Conservation (phyloP, 2,888 invertebrate species). For the Phengaris arion region DNA sequence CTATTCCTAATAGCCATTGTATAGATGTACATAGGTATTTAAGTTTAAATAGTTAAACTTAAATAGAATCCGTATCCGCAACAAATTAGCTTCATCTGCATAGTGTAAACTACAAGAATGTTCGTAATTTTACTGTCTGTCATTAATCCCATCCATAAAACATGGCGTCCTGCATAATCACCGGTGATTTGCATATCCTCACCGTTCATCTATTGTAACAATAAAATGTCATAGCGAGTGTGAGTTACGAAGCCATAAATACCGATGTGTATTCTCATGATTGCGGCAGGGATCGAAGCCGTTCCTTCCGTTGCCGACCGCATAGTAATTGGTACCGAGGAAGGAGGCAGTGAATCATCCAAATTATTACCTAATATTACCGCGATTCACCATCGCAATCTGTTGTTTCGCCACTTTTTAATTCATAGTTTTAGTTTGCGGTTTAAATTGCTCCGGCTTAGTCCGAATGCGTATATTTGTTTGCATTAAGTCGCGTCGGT, state of each 20-base stretch:
- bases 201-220: constrained; percentile 56
- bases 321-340: constrained; percentile 71
- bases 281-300: constrained; percentile 72
- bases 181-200: constrained; percentile 52
- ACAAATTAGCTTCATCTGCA: neutral
- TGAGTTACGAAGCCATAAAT: constrained; percentile 73
- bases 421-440: constrained; percentile 59
- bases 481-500: constrained; percentile 10
- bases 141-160: constrained; percentile 33
- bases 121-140: constrained; percentile 25
- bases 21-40: neutral
- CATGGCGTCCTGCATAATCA: constrained; percentile 36
- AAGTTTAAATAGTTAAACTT: neutral
- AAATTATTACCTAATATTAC: constrained; percentile 76
- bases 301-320: constrained; percentile 72
- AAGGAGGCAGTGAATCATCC: constrained; percentile 73
- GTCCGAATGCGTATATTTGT: constrained; percentile 19
- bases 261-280: constrained; percentile 73
- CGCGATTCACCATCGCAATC: constrained; percentile 63
- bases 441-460: constrained; percentile 49
- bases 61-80: neutral
- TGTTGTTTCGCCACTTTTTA: constrained; percentile 64
- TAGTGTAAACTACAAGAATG: constrained; percentile 20
- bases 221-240: constrained; percentile 66
- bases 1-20: neutral